A percentile compares a stretch with the other conserved stretches of the same genome.
phyloP scores from a whole-genome alignment of 2,888 invertebrate genomes.

The Tenthredo scrophulariae region DNA sequence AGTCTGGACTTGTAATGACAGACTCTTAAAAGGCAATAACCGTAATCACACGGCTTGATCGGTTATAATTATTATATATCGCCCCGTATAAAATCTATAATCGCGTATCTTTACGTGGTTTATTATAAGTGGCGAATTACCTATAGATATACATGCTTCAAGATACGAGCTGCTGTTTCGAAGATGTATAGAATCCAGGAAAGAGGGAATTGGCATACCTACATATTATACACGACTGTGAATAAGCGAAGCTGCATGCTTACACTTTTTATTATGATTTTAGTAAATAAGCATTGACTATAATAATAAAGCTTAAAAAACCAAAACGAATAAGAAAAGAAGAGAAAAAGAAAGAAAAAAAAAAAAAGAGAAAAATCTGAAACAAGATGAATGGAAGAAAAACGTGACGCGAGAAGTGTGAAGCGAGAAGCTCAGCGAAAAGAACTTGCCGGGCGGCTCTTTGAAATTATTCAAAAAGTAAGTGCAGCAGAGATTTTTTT shows the following conservation, averaged over 20 bases:
- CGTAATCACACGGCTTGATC: slow-evolving; percentile 3
- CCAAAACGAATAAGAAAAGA: background rate
- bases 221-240: background rate
- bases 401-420: background rate
- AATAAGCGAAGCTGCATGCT: background rate
- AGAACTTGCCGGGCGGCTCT: background rate
- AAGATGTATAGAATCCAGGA: background rate
- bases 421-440: background rate
- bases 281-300: background rate
- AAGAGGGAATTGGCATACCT: background rate
- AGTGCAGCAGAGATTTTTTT: background rate
- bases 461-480: background rate
- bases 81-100: slow-evolving; percentile 3
- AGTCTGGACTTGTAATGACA: background rate
- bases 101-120: background rate
- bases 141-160: background rate
- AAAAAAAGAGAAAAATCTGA: background rate
- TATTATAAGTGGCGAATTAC: slow-evolving; percentile 16
- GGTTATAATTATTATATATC: slow-evolving; percentile 1
- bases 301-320: background rate
- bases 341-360: background rate
- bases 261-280: too few species aligned
- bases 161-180: background rate
- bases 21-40: slow-evolving; percentile 8
- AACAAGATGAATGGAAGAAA: background rate